A percentile compares a stretch with the other conserved stretches of the same genome.
Evolutionary conservation across 92 coral and sea anemone genomes (phyloP).

Genomic region (Muricea muricata): DNA sequence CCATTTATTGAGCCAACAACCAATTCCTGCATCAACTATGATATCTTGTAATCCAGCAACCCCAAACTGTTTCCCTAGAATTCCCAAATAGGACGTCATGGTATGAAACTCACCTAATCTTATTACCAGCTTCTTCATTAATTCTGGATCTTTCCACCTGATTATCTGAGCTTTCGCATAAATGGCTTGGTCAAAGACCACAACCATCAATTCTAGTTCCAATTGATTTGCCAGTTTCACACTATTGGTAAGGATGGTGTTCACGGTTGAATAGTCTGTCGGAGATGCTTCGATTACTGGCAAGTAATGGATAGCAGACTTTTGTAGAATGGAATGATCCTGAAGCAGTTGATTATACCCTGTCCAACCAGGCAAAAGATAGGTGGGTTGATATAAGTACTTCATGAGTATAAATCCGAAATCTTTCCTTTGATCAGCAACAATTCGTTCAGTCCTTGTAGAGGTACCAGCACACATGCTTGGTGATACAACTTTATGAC

Average conservation of each 20-base stretch:
- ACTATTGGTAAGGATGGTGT: background rate
- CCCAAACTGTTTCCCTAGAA: background rate
- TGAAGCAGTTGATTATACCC: background rate
- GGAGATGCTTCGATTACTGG: background rate
- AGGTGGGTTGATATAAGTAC: background rate
- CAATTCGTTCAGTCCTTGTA: background rate
- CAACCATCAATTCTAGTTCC: background rate
- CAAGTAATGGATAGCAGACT: slow-evolving; percentile 1
- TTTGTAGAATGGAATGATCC: background rate
- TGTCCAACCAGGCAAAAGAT: slow-evolving; percentile 20
- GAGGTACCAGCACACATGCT: background rate
- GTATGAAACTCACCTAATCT: slow-evolving; percentile 60
- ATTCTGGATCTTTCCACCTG: slow-evolving; percentile 49
- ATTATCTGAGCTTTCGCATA: slow-evolving; percentile 28
- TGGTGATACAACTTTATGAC: background rate
- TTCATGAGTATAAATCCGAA: background rate
- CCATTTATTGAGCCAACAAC: background rate
- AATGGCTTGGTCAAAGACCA: slow-evolving; percentile 24
- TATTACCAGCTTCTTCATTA: slow-evolving; percentile 35
- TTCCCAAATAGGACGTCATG: background rate
- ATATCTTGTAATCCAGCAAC: background rate
- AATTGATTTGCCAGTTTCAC: background rate
- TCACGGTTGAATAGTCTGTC: background rate
- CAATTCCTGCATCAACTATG: background rate
- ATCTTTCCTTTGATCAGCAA: slow-evolving; percentile 20